Evolutionary conservation across 1,140 invertebrate genomes (phyloP).

Genomic region (Gryllus bimaculatus): DNA sequence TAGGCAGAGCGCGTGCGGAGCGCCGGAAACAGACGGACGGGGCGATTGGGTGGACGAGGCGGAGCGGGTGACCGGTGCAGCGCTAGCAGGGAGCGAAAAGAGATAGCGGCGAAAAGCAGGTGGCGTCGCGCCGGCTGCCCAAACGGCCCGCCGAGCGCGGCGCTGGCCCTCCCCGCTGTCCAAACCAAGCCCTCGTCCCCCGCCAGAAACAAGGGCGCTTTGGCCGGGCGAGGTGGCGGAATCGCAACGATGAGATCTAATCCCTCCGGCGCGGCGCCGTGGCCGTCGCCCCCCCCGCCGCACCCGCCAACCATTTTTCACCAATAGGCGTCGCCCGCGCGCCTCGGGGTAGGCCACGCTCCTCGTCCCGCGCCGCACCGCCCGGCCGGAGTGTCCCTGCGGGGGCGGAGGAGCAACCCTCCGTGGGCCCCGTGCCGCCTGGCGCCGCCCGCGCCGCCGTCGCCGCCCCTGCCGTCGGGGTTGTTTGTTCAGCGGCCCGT

Average conservation of each 20-base stretch:
- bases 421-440: background rate
- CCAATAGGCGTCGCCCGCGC: background rate
- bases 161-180: background rate
- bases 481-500: background rate
- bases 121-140: no score
- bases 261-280: background rate
- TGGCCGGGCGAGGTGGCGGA: background rate
- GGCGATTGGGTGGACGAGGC: no score
- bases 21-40: no score
- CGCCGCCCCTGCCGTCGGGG: background rate
- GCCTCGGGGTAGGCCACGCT: background rate
- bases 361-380: no score
- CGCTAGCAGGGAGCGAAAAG: no score
- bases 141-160: background rate
- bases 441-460: no score
- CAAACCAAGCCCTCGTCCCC: background rate
- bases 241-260: conserved; percentile 1
- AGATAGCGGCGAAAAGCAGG: background rate
- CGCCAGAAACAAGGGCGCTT: background rate
- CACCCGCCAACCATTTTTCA: background rate
- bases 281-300: no score
- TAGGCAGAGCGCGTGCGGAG: no score
- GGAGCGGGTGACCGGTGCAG: no score
- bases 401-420: no score
- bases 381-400: no score